Base-by-base conservation (phyloP, 2,888 invertebrate genomes). In the Achlya flavicornis region DNA sequence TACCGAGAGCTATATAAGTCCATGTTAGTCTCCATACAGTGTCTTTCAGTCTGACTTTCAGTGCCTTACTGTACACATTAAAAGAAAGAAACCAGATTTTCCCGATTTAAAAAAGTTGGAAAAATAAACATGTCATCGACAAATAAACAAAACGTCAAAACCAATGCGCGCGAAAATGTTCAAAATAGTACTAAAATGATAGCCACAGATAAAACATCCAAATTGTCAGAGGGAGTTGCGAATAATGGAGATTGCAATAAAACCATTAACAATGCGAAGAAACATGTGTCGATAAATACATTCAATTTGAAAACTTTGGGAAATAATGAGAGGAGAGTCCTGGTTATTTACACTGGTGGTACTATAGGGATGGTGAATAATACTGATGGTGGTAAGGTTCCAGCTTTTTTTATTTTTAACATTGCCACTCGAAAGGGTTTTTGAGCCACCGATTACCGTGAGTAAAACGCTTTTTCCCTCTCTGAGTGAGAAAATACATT, bases 301-400 rank as follows among this genome's bases (percentile, higher is more conserved):
- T 4, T 8, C 46, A 46, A 46, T n/a, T 46, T 46, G 46, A 46
- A 46, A 14, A 46, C 5, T 46, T 12, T 81, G 5, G 84, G 86
- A 2, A 74, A 70, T 3, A 84, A 80, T 65, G 96, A 95, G 74
- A 93, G 95, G 16, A 94, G 94, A 63, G 97, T 99, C 0, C 92
- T 98, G 64, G 98, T 99, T 43, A 93, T 99, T 43, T 99, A 98
- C 83, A 98, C 98, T 0, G 99, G 99, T 0, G 99, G 99, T 4
- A 99, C 99, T 0, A 99, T 99, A 80, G 99, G 99, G 58, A 99
- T 99, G 99, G 95, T 97, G 75, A 95, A 96, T 70, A 97, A 97
- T 80, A 93, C 95, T 16, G 93, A 95, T 65, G 96, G 97, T 88
- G 97, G 98, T 97, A 90, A 94, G 93, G 85, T 58, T 4, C 46